These are phyloP conservation scores for Caligus rogercresseyi DNA, from an alignment of 1,140 invertebrate species.

Conservation along the genomic window DNA sequence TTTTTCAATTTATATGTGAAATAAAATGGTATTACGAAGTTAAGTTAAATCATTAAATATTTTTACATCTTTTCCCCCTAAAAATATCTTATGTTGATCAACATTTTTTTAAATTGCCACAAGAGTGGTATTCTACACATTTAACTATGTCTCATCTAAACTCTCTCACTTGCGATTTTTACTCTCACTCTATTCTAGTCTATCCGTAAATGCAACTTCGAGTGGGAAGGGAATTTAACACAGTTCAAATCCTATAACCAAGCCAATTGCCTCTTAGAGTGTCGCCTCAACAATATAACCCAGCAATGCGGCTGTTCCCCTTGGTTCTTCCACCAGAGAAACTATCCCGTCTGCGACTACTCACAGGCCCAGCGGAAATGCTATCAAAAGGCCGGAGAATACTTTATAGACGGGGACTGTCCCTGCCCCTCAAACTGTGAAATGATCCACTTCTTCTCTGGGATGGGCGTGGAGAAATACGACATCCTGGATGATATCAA, in stretches of 20 bases:
- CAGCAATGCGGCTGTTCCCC: conserved; percentile 3
- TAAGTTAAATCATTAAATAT: too few relatives aligned
- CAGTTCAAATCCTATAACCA: conserved; percentile 5
- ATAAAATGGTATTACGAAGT: too few relatives aligned
- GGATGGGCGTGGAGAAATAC: neutral
- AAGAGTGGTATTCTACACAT: too few relatives aligned
- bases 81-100: too few relatives aligned
- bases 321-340: conserved; percentile 6
- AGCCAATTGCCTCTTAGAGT: conserved; percentile 14
- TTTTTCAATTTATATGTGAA: too few relatives aligned
- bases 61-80: too few relatives aligned
- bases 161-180: too few relatives aligned
- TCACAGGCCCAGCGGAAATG: neutral
- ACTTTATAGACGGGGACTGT: neutral
- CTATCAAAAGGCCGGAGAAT: neutral
- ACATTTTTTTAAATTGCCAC: too few relatives aligned
- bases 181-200: too few relatives aligned
- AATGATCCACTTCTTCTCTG: conserved; percentile 8
- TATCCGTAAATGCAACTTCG: conserved; percentile 4
- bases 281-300: neutral
- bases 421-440: conserved; percentile 2
- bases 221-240: neutral
- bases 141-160: neutral
- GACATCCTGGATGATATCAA: neutral
- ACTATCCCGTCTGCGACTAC: neutral